Evolutionary conservation across 2,113 vertebrate species (phyloP).

Genomic region (Triplophysa rosa): DNA sequence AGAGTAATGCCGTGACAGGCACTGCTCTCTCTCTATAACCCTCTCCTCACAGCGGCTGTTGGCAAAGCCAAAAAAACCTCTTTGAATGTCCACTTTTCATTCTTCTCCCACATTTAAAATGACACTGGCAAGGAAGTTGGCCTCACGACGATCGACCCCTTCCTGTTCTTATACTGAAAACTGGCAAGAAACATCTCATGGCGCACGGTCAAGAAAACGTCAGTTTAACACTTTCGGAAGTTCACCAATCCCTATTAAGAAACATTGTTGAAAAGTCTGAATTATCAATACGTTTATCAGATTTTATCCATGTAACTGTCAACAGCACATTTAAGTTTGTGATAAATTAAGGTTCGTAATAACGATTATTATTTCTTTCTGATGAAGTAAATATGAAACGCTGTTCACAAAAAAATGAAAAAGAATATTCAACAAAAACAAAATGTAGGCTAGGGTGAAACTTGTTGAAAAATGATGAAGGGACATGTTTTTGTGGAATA

Average conservation of each 20-base stretch:
- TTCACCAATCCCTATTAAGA: not conserved
- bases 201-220: not conserved
- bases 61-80: constrained; percentile 25
- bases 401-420: too few species aligned
- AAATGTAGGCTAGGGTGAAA: too few species aligned
- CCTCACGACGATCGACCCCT: not conserved
- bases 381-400: too few species aligned
- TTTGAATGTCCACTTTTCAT: constrained; percentile 15
- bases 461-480: too few species aligned
- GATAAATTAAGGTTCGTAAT: not conserved
- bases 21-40: constrained; percentile 46
- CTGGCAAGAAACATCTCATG: constrained; percentile 2
- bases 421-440: too few species aligned
- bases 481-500: too few species aligned
- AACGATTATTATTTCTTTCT: too few species aligned
- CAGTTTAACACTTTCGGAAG: constrained; percentile 3
- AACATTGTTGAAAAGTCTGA: not conserved
- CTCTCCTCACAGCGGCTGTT: constrained; percentile 29
- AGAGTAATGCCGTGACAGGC: constrained; percentile 58
- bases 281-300: not conserved
- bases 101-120: constrained; percentile 16
- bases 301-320: not conserved
- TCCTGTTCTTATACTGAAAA: constrained; percentile 20
- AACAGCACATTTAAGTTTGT: not conserved
- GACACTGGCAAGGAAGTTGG: constrained; percentile 2